These are phyloP conservation scores for Enteromius anoplus DNA, from an alignment of 2,797 vertebrate species.

Conservation along the genomic window DNA sequence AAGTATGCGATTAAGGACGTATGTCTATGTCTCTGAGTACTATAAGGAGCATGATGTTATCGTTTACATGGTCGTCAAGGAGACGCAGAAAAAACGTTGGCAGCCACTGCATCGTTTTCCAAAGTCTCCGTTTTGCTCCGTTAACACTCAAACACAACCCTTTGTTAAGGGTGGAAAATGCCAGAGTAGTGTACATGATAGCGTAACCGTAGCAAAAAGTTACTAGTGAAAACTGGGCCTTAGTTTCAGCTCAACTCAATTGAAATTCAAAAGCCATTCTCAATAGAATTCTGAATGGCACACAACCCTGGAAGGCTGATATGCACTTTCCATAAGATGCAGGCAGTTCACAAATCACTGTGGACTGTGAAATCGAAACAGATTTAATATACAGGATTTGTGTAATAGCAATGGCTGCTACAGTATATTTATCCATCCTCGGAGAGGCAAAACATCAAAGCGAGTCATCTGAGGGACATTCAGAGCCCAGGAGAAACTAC, in stretches of 20 bases:
- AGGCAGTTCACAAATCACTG: slow-evolving; percentile 16
- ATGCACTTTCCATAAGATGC: slow-evolving; percentile 10
- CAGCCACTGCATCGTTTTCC: too few relatives aligned
- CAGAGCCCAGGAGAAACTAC: slow-evolving; percentile 14
- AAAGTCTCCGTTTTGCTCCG: too few relatives aligned
- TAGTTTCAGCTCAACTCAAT: background rate
- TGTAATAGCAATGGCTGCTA: slow-evolving; percentile 10
- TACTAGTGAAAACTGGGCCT: too few relatives aligned
- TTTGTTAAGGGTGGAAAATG: too few relatives aligned
- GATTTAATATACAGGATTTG: slow-evolving; percentile 31
- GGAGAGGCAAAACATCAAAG: slow-evolving; percentile 33
- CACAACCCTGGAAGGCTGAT: background rate
- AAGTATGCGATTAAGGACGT: too few relatives aligned
- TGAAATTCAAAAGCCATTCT: background rate
- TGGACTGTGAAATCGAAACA: slow-evolving; percentile 22
- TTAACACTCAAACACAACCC: too few relatives aligned
- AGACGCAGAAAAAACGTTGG: too few relatives aligned
- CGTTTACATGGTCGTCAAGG: too few relatives aligned
- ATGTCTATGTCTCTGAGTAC: too few relatives aligned
- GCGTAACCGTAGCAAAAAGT: too few relatives aligned
- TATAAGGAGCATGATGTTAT: too few relatives aligned
- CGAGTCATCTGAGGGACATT: slow-evolving; percentile 35
- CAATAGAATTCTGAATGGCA: background rate
- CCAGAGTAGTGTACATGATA: too few relatives aligned
- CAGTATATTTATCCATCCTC: slow-evolving; percentile 9